A percentile compares a stretch with the other conserved stretches of the same genome.
These are phyloP conservation scores for Etheostoma spectabile DNA, from an alignment of 2,113 vertebrate species.

Conservation along the genomic window DNA sequence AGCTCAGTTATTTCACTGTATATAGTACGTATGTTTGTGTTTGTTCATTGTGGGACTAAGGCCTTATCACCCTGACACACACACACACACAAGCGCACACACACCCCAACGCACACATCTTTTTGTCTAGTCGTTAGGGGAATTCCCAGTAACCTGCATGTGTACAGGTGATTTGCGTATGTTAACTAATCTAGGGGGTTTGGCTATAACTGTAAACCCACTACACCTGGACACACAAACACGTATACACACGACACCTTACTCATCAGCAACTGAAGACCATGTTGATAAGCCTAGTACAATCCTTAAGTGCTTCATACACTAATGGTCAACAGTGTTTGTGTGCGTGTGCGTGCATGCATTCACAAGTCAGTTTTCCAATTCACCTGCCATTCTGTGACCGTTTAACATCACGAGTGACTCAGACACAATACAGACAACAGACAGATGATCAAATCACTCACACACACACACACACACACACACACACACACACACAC, in stretches of 20 bases:
- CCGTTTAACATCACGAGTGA: slow-evolving; percentile 51
- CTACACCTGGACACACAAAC: slow-evolving; percentile 72
- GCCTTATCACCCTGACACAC: slow-evolving; percentile 1
- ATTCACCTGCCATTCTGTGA: slow-evolving; percentile 48
- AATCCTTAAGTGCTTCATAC: slow-evolving; percentile 14
- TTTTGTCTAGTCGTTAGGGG: slow-evolving; percentile 57
- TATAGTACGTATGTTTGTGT: background rate
- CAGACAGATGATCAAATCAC: slow-evolving; percentile 30
- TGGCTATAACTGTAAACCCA: slow-evolving; percentile 76
- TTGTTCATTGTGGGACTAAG: background rate
- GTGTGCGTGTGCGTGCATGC: background rate
- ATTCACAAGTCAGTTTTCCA: slow-evolving; percentile 21
- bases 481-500: too few species aligned
- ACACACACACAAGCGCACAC: slow-evolving; percentile 16
- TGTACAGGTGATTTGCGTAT: slow-evolving; percentile 80
- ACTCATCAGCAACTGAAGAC: slow-evolving; percentile 49
- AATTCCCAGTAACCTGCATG: slow-evolving; percentile 71
- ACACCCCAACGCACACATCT: slow-evolving; percentile 22
- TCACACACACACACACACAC: background rate
- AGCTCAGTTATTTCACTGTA: background rate
- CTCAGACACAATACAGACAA: background rate
- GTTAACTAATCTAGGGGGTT: slow-evolving; percentile 68
- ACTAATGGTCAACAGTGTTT: slow-evolving; percentile 44
- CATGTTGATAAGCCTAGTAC: slow-evolving; percentile 23
- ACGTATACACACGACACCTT: background rate